Percentiles rank a stretch among this genome's conserved stretches.
Conservation (phyloP, 2,113 vertebrate genomes). For the Pollimyrus isidori region DNA sequence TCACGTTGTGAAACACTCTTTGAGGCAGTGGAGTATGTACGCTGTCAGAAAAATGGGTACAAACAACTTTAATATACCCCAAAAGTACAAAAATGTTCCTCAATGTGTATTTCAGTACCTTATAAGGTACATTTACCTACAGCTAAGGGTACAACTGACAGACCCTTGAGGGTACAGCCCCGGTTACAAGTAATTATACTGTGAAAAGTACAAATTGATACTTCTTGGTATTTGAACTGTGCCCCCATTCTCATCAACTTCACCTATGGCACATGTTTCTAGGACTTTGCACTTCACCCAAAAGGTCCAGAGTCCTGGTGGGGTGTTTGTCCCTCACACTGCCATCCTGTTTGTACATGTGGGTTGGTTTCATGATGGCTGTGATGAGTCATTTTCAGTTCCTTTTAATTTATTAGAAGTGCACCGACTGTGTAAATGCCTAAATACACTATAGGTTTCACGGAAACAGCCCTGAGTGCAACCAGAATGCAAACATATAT, state of each 20-base stretch:
- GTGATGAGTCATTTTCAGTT: constrained; percentile 1
- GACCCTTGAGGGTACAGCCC: not conserved
- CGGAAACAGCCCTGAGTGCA: not conserved
- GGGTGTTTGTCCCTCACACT: not conserved
- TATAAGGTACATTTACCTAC: not conserved
- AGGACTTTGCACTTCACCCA: not conserved
- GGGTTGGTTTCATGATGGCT: not conserved
- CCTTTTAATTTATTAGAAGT: not conserved
- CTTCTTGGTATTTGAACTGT: not conserved
- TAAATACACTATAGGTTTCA: not conserved
- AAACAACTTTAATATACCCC: not conserved
- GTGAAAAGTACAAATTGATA: not conserved
- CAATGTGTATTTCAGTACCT: not conserved
- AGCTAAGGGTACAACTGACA: not conserved
- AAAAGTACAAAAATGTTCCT: not conserved
- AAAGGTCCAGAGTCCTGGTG: not conserved
- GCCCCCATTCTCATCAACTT: not conserved
- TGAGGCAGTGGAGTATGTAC: not conserved
- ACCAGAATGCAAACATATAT: not conserved
- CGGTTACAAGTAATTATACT: not conserved
- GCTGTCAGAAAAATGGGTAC: not conserved
- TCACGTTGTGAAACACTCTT: not conserved
- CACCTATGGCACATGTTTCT: not conserved
- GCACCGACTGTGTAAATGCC: not conserved
- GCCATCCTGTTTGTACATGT: not conserved